Evolutionary conservation across 2,113 vertebrate species (phyloP), one percentile per base, ranked within the genome.

Genomic region (Penelope pileata): DNA sequence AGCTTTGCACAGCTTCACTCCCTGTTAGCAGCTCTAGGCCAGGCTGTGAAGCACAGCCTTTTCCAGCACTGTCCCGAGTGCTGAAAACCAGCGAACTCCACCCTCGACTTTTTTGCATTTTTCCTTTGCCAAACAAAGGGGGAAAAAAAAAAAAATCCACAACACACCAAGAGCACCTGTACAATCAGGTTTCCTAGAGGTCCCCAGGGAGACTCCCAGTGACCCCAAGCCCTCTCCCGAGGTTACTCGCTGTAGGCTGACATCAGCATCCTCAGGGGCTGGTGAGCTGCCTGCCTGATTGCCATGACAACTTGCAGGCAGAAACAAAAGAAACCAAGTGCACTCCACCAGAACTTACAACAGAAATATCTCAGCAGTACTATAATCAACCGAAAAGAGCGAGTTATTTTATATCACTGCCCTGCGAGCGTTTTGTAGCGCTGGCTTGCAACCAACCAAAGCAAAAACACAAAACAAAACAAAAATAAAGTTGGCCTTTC

Each of bases 311-410:
- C 94, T 63, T 32, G 1, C 63, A 92, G 48, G 45, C 78, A 89
- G 91, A 91, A 87, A 91, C 74, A 94, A 92, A 95, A 91, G 83
- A 84, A 84, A 87, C 22, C 50, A 34, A 30, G 88, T 1, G 4
- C 3, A 1, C 83, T 50, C 81, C 80, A 70, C 74, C 89, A 94
- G 89, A 85, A 79, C 10, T 32, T 40, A 13, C 48, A 93, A 93
- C 89, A 32, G 80, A 95, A 94, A 79, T 93, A 92, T 84, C 93
- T 93, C 58, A 2, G 81, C 91, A 95, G 90, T 94, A 95, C 91
- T 90, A 93, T 62, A 83, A 96, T 93, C 93, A 93, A 76, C 66
- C 84, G 48, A 87, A 91, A 92, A 91, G 70, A 92, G 54, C 7
- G 29, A 91, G 73, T 93, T 96, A 58, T 83, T 95, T 95, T 92